Conservation (phyloP, 2,888 invertebrate genomes). For the Sinhomidia bicolor region DNA sequence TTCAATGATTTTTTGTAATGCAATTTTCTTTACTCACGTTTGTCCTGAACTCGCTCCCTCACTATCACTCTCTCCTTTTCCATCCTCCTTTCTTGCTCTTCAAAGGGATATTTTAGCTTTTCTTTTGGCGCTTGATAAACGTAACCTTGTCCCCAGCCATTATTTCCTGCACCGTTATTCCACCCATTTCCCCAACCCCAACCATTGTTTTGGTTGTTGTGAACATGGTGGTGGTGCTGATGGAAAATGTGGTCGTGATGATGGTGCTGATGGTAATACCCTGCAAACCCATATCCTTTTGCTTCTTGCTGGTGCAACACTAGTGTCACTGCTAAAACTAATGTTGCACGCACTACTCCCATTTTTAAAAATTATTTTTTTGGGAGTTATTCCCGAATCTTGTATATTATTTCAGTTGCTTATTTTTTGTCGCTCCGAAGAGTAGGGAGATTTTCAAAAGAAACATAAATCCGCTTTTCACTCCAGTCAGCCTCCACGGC, state of each 20-base stretch:
- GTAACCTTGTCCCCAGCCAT: slow-evolving; percentile 26
- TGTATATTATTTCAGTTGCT: background rate
- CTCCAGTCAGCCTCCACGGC: slow-evolving; percentile 39
- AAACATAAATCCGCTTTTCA: slow-evolving; percentile 37
- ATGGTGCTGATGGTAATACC: slow-evolving; percentile 46
- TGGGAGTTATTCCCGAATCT: background rate
- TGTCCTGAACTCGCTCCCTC: slow-evolving; percentile 26
- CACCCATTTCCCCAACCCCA: slow-evolving; percentile 28
- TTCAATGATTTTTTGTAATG: background rate
- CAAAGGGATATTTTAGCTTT: slow-evolving; percentile 64
- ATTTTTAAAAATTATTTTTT: slow-evolving; percentile 30
- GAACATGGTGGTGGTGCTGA: background rate
- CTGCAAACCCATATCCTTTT: slow-evolving; percentile 29
- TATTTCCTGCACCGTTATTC: slow-evolving; percentile 28
- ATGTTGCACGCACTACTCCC: slow-evolving; percentile 40
- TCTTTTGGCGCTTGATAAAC: slow-evolving; percentile 56
- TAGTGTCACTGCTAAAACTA: slow-evolving; percentile 55
- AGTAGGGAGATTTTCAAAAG: background rate
- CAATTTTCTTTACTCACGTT: slow-evolving; percentile 34
- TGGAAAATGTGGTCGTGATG: slow-evolving; percentile 30
- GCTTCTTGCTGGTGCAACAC: slow-evolving; percentile 37
- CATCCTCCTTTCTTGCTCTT: slow-evolving; percentile 3
- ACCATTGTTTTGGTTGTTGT: background rate
- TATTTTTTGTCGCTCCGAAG: slow-evolving; percentile 27
- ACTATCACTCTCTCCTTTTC: background rate